Evolutionary conservation across 2,797 vertebrate species (phyloP).

Genomic region (Percopsis omiscomaycus): DNA sequence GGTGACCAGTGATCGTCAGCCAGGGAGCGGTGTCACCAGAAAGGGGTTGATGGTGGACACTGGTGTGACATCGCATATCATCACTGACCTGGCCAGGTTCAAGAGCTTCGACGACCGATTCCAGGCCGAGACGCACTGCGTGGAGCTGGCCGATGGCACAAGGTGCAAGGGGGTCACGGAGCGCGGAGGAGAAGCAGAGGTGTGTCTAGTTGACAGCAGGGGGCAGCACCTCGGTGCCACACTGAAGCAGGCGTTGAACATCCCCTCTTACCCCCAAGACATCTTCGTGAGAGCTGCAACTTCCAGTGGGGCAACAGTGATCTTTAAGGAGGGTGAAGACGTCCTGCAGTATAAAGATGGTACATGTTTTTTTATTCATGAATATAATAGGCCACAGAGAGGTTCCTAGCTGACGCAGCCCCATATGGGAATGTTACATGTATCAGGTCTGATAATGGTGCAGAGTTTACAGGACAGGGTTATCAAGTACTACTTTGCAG

Average conservation of each 20-base stretch:
- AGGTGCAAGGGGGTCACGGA: not conserved
- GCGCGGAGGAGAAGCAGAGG: not conserved
- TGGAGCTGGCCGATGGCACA: conserved; percentile 1
- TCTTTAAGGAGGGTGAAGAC: not conserved
- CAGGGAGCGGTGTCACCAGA: not conserved
- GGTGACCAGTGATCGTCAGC: too few species aligned
- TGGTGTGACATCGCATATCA: not conserved
- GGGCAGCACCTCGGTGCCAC: not conserved
- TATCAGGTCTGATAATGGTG: too few species aligned
- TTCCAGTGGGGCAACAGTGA: not conserved
- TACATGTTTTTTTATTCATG: not conserved
- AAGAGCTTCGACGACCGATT: conserved; percentile 1
- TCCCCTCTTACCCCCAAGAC: not conserved
- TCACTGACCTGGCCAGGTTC: not conserved
- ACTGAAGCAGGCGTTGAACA: not conserved
- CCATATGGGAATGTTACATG: too few species aligned
- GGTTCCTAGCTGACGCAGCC: too few species aligned
- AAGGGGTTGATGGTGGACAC: conserved; percentile 1
- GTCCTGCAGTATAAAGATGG: not conserved
- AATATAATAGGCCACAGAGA: too few species aligned
- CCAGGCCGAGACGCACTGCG: conserved; percentile 1
- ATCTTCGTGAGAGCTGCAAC: not conserved
- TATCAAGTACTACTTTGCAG: too few species aligned
- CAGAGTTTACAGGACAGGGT: too few species aligned
- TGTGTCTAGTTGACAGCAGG: not conserved